Base-by-base conservation (phyloP, 2,797 vertebrate genomes). In the Naso thynnoides region DNA sequence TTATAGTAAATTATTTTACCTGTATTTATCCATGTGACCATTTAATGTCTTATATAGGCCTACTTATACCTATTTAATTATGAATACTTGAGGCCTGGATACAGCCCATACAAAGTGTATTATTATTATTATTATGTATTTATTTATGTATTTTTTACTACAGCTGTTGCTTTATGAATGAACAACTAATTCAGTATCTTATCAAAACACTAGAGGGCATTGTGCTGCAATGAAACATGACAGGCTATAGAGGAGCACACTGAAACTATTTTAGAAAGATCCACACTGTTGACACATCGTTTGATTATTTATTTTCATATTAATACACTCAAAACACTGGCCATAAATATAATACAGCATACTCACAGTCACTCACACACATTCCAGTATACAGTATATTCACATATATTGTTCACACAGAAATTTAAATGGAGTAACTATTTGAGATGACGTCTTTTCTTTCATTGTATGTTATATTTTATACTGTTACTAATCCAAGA, bases 141-240 rank as follows among this genome's bases (percentile, higher is more conserved):
- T n/a, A n/a, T n/a, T n/a, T n/a, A n/a, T n/a, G n/a, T n/a, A n/a
- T n/a, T n/a, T n/a, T n/a, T n/a, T n/a, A n/a, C n/a, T n/a, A n/a
- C n/a, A n/a, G 0, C 14, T 8, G 8, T 18, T 49, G 6, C 4
- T 45, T 47, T 48, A 54, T 54, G 9, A 2, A 44, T 50, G 15
- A 44, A 26, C 21, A 13, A 18, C 19, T 10, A 23, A 63, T 55
- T 64, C 49, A 60, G 11, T 19, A 69, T 27, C 39, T 2, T 36
- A 53, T 56, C 3, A 0, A 33, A 76, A 73, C 89, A 88, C 78
- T 72, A 89, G 90, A 77, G 85, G 86, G 86, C 75, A 19, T 21
- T 54, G 56, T 69, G 18, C 29, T 72, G 39, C 50, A 80, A 53
- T 67, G 16, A 88, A 68, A 82, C 42, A 27, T 19, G 63, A 24